Evolutionary conservation across 2,113 vertebrate genomes (phyloP), one percentile per base, ranked within the genome.

Genomic region (Marcusenius ussheri): DNA sequence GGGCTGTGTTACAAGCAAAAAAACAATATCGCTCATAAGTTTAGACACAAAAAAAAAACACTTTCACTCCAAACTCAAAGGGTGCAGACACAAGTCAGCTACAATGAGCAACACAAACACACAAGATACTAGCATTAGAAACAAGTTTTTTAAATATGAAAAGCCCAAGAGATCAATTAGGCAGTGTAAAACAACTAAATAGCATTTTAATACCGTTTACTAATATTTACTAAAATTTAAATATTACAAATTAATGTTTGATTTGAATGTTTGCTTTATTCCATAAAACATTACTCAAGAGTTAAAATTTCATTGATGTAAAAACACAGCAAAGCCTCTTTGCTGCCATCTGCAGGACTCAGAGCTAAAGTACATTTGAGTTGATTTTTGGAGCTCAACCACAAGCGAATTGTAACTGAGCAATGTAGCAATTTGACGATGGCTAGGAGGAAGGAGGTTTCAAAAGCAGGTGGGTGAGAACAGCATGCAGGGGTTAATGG

Each of bases 261-360:
- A 70, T 31, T 70, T 70, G 24, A 31, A 70, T 70, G 66, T 58
- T 58, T 70, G 5, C 27, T 74, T 35, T 74, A 7, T 83, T 42
- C 42, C 39, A 42, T 39, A 42, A 83, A 39, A 83, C 77, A 45
- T 83, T 83, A 46, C 27, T 80, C 13, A 39, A 19, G 4, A 35
- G 4, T 31, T 39, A 31, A 80, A 80, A 39, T 80, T 80, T 13
- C 31, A 35, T 1, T 39, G 27, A 21, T 21, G 6, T 83, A 19
- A 42, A 45, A 83, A 45, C 11, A 39, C 35, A 88, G 85, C 88
- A 47, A 5, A 47, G 89, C 80, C 74, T 83, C 90, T 90, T 74
- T 91, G 66, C 91, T 92, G 92, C 93, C 93, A 91, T 27, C 93
- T 92, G 88, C 85, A 83, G 93, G 27, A 89, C n/a, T n/a, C 70